A percentile compares a stretch with the other conserved stretches of the same genome.
Conservation (phyloP, 1,140 invertebrate species). For the Anastatus disparis region DNA sequence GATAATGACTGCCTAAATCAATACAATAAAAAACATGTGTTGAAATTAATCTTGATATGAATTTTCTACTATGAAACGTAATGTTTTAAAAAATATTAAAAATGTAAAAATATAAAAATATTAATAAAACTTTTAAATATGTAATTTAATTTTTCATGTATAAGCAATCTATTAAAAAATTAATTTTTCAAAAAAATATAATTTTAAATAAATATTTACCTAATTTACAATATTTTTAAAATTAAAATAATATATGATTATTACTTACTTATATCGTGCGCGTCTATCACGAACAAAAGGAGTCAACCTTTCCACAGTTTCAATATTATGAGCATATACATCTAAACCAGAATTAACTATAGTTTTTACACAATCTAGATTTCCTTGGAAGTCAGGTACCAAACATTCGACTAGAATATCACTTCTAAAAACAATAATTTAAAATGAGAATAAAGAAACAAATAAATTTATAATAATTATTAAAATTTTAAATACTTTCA, state of each 20-base stretch:
- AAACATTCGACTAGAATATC: slow-evolving; percentile 95
- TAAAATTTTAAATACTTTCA: slow-evolving; percentile 37
- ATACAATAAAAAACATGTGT: slow-evolving; percentile 22
- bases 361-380: slow-evolving; percentile 78
- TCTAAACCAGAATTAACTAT: slow-evolving; percentile 88
- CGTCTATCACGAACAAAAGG: slow-evolving; percentile 93
- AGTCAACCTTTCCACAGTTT: slow-evolving; percentile 90
- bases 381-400: slow-evolving; percentile 94
- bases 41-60: too few species aligned
- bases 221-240: background rate
- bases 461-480: slow-evolving; percentile 23
- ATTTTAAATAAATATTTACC: slow-evolving; percentile 12
- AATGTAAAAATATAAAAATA: too few species aligned
- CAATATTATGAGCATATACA: slow-evolving; percentile 97
- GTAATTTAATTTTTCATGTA: background rate
- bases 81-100: too few species aligned
- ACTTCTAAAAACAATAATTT: slow-evolving; percentile 68
- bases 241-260: background rate
- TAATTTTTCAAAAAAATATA: too few species aligned
- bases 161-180: background rate
- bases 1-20: slow-evolving; percentile 81
- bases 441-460: slow-evolving; percentile 5
- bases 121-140: too few species aligned
- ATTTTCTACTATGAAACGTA: too few species aligned
- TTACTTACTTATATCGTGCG: slow-evolving; percentile 74